Base-by-base conservation (phyloP, 2,888 invertebrate species). In the Encarsia formosa region DNA sequence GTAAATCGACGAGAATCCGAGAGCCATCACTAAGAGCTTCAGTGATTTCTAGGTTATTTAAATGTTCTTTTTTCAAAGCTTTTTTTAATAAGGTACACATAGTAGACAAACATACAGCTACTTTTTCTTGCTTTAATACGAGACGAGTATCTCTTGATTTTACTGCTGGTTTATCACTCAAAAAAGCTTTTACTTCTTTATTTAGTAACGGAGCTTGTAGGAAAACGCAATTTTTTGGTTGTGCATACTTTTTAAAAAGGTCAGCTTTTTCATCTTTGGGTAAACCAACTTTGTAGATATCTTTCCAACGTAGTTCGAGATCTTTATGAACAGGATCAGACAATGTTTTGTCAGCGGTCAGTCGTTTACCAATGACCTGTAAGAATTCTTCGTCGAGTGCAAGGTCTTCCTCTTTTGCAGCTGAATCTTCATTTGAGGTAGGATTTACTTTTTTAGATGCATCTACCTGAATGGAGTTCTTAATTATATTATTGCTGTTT, bases 161-260 rank as follows among this genome's bases (percentile, higher is more conserved):
- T 16, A 16, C 5, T 6, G 22, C 39, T 15, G 31, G 31, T 32
- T 46, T 26, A 9, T 9, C 16, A 13, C 8, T 29, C 16, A 38
- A n/a, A 9, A 15, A 2, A 3, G 4, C 23, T 16, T 44, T 23
- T 1, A 44, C 23, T 5, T 20, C 32, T 1, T 15, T 1, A 18
- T 44, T 44, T n/a, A 40, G 2, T 11, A 26, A 26, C 23, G 20
- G 53, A 6, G 44, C 20, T 11, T 53, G 44, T 1, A 48, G 11
- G n/a, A 49, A 48, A 2, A 37, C n/a, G n/a, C 49, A 53, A 20
- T 53, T 53, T 11, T 19, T 29, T 16, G 49, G 29, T 3, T 35
- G 42, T 11, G 35, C n/a, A 15, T 49, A 23, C 29, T 49, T 41
- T 5, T 41, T 34, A 15, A 34, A 15, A 15, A 32, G 23, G 31